Base-by-base conservation (phyloP, 2,113 vertebrate species). In the Nycticryphes semicollaris region DNA sequence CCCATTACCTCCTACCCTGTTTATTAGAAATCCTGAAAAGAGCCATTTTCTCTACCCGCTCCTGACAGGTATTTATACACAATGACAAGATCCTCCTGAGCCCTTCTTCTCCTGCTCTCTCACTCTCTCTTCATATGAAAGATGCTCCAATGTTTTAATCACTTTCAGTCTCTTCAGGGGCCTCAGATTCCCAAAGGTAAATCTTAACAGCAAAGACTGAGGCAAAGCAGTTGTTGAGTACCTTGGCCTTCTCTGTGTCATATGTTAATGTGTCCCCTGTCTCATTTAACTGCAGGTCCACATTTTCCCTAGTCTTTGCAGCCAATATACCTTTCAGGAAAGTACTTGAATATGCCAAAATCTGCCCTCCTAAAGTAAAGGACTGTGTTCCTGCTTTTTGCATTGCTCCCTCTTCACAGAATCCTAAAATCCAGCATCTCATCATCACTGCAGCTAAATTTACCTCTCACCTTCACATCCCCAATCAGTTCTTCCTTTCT, bases 11-110 rank as follows among this genome's bases (percentile, higher is more conserved):
- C 5, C 10, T 74, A 31, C 31, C 4, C 5, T 62, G 10, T 51
- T 70, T 5, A 25, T 28, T 6, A 89, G 12, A 89, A 59, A 57
- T 24, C 1, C 22, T 74, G 39, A 50, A 72, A 75, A 54, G 28
- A 74, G 4, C 1, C 1, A 0, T 25, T 2, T 31, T 72, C 47
- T 72, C 84, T 50, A n/a, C 3, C 5, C 9, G 6, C 13, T 35
- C 8, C 4, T 7, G 17, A 51, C 18, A 74, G 18, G 4, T 54
- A 14, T 70, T 74, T 70, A 16, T 13, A 37, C 2, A 47, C 25
- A 33, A 4, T 31, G 31, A 33, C 12, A n/a, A 63, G 19, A 51
- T 86, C 0, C 0, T 24, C 4, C 18, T 25, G 9, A 60, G 21
- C 18, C 4, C 66, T 56, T 87, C 10, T 68, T 57, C 30, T 82